These are phyloP conservation scores for Ceyx cyanopectus DNA, from an alignment of 2,113 vertebrate genomes.

Conservation along the genomic window DNA sequence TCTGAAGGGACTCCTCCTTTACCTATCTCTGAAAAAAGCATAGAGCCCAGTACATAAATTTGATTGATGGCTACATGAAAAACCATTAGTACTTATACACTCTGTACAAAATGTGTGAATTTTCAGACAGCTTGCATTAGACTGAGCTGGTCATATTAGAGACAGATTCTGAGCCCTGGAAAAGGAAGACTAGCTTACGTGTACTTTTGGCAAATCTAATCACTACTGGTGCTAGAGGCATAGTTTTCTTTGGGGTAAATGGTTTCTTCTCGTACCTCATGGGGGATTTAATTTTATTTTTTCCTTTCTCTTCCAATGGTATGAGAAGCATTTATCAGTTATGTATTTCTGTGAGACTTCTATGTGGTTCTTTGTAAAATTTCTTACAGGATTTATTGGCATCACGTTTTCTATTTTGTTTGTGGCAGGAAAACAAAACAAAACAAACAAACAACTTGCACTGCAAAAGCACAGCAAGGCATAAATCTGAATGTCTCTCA, in stretches of 20 bases:
- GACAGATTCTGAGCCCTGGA: not conserved
- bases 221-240: not conserved
- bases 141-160: not conserved
- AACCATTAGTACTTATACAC: not conserved
- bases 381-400: not conserved
- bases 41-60: not conserved
- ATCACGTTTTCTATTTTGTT: not conserved
- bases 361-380: not conserved
- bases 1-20: not conserved
- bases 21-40: not conserved
- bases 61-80: not conserved
- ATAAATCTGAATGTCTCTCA: not conserved
- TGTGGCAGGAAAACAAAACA: not conserved
- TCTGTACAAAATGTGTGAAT: not conserved
- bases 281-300: not conserved
- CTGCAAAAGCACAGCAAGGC: not conserved
- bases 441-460: not conserved
- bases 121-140: not conserved
- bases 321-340: not conserved
- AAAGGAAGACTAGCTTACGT: not conserved
- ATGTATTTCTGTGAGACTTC: not conserved
- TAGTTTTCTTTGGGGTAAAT: not conserved
- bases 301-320: not conserved
- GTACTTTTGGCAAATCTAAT: not conserved
- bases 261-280: not conserved